Percentiles rank a stretch among this genome's conserved stretches.
phyloP scores from a whole-genome alignment of 2,113 vertebrate genomes.

The Elachura formosa region DNA sequence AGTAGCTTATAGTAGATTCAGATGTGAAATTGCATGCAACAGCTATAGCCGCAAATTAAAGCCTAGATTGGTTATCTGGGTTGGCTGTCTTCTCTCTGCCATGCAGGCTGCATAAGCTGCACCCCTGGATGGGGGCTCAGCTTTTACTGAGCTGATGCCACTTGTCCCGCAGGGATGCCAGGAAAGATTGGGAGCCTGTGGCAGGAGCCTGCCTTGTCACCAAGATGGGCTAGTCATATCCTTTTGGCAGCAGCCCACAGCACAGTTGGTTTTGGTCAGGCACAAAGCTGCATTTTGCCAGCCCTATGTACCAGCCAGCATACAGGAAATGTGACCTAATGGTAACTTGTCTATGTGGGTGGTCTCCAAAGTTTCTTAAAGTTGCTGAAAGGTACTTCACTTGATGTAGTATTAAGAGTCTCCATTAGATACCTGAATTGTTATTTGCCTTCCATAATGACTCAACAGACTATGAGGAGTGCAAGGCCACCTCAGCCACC shows the following conservation, averaged over 20 bases:
- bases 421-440: not conserved
- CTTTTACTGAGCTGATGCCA: not conserved
- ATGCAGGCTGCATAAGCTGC: accelerated
- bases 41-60: not conserved
- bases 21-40: not conserved
- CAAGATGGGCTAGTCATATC: not conserved
- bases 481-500: not conserved
- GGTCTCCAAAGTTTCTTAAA: not conserved
- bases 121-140: not conserved
- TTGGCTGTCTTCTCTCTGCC: not conserved
- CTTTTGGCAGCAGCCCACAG: not conserved
- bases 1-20: not conserved
- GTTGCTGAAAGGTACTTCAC: not conserved
- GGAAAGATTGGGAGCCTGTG: not conserved
- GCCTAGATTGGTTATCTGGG: not conserved
- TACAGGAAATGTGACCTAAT: not conserved
- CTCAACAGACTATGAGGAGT: not conserved
- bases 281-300: not conserved
- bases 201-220: not conserved
- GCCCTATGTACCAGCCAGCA: accelerated
- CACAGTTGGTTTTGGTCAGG: not conserved
- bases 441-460: not conserved
- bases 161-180: not conserved
- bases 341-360: not conserved
- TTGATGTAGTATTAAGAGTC: not conserved